Evolutionary conservation across 2,113 vertebrate species (phyloP).

Genomic region (Heterotilapia buettikoferi): DNA sequence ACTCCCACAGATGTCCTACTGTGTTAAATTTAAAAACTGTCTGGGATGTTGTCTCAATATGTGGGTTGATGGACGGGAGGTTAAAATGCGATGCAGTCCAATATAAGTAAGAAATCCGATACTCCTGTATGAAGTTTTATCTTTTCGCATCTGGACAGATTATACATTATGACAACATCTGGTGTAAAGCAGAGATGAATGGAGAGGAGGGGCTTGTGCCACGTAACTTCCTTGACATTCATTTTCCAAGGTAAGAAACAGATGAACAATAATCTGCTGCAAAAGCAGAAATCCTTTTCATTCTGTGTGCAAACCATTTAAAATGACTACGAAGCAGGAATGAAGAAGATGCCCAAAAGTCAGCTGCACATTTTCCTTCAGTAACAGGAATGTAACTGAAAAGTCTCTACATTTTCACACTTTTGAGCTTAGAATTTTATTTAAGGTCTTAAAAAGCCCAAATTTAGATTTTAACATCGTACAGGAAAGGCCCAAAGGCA

Average conservation of each 20-base stretch:
- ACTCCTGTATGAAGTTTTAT: background rate
- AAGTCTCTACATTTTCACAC: rapidly evolving
- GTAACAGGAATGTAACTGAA: rapidly evolving
- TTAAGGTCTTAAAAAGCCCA: background rate
- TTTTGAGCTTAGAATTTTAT: background rate
- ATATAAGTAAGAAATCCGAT: background rate
- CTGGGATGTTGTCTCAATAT: background rate
- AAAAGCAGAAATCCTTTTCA: background rate
- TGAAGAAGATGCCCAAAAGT: background rate
- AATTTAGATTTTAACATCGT: rapidly evolving
- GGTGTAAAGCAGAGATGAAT: background rate
- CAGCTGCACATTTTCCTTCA: background rate
- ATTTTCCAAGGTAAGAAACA: background rate
- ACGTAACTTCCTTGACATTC: background rate
- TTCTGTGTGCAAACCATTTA: background rate
- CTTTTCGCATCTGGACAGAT: background rate
- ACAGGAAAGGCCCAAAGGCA: background rate
- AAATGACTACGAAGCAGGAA: background rate
- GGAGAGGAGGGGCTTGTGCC: background rate
- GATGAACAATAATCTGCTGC: rapidly evolving
- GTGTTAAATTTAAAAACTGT: background rate
- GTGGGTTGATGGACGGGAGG: rapidly evolving
- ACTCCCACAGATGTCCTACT: rapidly evolving
- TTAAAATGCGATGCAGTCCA: background rate
- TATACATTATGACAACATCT: background rate